Conservation (phyloP, 2,113 vertebrate species). For the Takifugu bimaculatus region DNA sequence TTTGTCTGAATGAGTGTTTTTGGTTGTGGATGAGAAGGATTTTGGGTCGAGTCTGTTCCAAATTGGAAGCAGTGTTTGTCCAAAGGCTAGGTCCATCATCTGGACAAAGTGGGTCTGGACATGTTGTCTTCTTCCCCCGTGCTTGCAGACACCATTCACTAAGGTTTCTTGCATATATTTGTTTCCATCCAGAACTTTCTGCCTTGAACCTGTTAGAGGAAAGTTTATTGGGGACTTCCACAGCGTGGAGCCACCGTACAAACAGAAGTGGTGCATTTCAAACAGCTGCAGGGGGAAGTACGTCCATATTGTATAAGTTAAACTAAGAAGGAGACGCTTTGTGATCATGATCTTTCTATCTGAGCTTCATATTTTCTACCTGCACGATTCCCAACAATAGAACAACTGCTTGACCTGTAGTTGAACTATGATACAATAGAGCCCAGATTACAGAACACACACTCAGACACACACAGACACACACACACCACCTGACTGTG, state of each 20-base stretch:
- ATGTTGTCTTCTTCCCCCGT: slow-evolving; percentile 2
- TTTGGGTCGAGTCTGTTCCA: not conserved
- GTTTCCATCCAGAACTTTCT: not conserved
- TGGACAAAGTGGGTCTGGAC: too few relatives aligned
- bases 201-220: not conserved
- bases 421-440: slow-evolving; percentile 61
- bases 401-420: slow-evolving; percentile 49
- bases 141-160: slow-evolving; percentile 1
- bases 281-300: slow-evolving; percentile 16
- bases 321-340: not conserved
- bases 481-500: slow-evolving; percentile 15
- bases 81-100: not conserved
- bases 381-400: slow-evolving; percentile 35
- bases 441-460: slow-evolving; percentile 53
- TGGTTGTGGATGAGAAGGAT: not conserved
- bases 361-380: slow-evolving; percentile 17
- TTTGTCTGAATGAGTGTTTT: too few relatives aligned
- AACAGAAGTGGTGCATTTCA: not conserved
- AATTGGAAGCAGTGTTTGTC: not conserved
- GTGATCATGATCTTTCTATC: slow-evolving; percentile 7
- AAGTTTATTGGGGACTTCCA: slow-evolving; percentile 25
- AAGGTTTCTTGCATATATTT: not conserved
- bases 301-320: not conserved
- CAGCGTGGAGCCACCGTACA: too few relatives aligned
- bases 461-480: slow-evolving; percentile 16